Conservation (phyloP, 2,888 invertebrate genomes). For the Agonopterix subpropinquella region DNA sequence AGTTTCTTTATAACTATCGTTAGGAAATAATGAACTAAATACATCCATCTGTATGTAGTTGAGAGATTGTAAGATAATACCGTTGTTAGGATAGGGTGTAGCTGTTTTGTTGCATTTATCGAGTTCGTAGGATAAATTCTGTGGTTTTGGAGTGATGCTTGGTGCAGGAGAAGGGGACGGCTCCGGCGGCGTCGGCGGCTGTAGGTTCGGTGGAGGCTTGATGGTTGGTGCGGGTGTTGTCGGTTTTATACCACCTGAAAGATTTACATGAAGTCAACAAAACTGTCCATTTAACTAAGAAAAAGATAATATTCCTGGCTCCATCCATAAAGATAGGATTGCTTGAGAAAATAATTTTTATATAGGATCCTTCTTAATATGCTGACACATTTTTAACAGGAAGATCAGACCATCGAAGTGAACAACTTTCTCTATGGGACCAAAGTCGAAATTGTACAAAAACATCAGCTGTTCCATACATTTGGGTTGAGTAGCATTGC, state of each 20-base stretch:
- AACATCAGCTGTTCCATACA: too few relatives aligned
- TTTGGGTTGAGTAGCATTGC: too few relatives aligned
- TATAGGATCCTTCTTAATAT: too few relatives aligned
- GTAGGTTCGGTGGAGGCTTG: constrained; percentile 17
- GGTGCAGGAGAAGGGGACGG: constrained; percentile 10
- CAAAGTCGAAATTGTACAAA: too few relatives aligned
- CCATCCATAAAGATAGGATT: too few relatives aligned
- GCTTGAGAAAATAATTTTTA: too few relatives aligned
- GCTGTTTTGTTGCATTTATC: constrained; percentile 7
- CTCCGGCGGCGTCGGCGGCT: constrained; percentile 16
- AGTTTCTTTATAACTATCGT: constrained; percentile 17
- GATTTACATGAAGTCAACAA: background rate
- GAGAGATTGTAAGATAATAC: constrained; percentile 59
- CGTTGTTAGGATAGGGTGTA: constrained; percentile 63
- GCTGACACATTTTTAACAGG: too few relatives aligned
- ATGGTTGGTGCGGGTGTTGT: constrained; percentile 22
- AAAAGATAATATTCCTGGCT: too few relatives aligned
- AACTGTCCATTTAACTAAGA: too few relatives aligned
- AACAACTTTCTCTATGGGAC: too few relatives aligned
- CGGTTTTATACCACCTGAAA: constrained; percentile 43
- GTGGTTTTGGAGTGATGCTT: background rate
- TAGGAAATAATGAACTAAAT: constrained; percentile 55
- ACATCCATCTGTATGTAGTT: constrained; percentile 72
- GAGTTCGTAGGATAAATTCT: background rate
- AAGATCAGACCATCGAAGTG: too few relatives aligned